These are phyloP conservation scores for Hexactinellida sp. DNA, from an alignment of 37 sponge, comb jelly and placozoan genomes.

Conservation along the genomic window DNA sequence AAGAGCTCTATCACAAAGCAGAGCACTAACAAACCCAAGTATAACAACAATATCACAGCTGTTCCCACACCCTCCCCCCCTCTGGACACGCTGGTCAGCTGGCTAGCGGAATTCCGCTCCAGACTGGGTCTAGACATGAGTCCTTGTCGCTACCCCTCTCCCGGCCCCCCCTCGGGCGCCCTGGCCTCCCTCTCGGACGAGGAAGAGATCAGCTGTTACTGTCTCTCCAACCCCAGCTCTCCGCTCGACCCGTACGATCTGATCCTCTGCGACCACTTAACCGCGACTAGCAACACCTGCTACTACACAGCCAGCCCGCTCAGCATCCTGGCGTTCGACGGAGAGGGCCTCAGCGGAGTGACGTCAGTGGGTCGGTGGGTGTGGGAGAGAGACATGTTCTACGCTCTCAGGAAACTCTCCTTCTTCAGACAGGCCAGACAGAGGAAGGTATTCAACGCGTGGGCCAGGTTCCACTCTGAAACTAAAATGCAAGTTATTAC, in stretches of 20 bases:
- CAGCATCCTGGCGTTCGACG: slow-evolving; percentile 3
- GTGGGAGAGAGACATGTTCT: slow-evolving; percentile 32
- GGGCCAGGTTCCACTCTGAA: slow-evolving; percentile 18
- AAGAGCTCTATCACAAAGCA: background rate
- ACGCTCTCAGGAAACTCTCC: slow-evolving; percentile 11
- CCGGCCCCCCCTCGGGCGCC: background rate
- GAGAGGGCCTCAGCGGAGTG: background rate
- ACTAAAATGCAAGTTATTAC: background rate
- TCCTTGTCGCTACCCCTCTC: background rate
- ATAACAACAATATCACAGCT: background rate
- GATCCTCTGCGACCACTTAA: background rate
- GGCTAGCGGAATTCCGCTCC: background rate
- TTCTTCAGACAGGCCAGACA: slow-evolving; percentile 21
- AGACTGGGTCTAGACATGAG: background rate
- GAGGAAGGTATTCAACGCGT: slow-evolving; percentile 21
- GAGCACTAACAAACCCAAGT: background rate
- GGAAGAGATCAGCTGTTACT: background rate
- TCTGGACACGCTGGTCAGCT: background rate
- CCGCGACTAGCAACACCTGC: background rate
- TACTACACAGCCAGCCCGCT: background rate
- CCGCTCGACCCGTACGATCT: background rate
- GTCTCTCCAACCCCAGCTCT: background rate
- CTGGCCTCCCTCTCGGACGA: background rate
- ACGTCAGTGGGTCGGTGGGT: slow-evolving; percentile 28
- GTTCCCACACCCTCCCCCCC: background rate